Base-by-base conservation (phyloP, 1,140 invertebrate species). In the Drosophila navojoa region DNA sequence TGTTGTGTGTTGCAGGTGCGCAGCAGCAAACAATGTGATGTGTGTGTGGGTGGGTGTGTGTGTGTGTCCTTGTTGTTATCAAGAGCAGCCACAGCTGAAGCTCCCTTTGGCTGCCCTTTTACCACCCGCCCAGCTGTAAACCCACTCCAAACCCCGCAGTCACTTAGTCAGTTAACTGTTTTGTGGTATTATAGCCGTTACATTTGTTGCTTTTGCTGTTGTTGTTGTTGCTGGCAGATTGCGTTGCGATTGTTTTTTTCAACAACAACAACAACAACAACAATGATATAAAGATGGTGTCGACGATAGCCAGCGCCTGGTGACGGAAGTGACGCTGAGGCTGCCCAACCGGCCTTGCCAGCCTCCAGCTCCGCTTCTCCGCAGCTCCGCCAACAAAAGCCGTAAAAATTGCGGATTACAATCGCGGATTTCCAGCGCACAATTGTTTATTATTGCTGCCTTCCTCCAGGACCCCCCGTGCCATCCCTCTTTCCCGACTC, bases 361-460 rank as follows among this genome's bases (percentile, higher is more conserved):
- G n/a, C 3, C 42, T 44, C 53, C 49, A 44, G 40, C 42, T 50
- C 42, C 55, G n/a, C 6, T 27, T 42, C 71, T 22, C 42, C 42
- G 35, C 45, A 42, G 11, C 15, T 45, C 32, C 32, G 58, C 66
- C 66, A 71, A 82, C 76, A 82, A 91, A 90, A 91, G 90, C 90
- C 84, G 90, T 90, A 91, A 91, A 91, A 91, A 91, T 91, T 91
- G 90, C 89, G 90, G 90, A 91, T 91, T 91, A 91, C 89, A 89
- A 91, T 91, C 89, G 90, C 89, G 84, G 89, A 91, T 86, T 91
- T 90, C 82, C 80, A 90, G 81, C 82, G 78, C 71, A 86, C 82
- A 86, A 86, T 87, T 90, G 87, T 85, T 90, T 86, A 81, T 86
- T 86, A 81, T 86, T 86, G 82, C 82, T 76, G 68, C 78, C 58